These are phyloP conservation scores for Metaphire vulgaris DNA, from an alignment of 1,140 invertebrate species.

Conservation along the genomic window DNA sequence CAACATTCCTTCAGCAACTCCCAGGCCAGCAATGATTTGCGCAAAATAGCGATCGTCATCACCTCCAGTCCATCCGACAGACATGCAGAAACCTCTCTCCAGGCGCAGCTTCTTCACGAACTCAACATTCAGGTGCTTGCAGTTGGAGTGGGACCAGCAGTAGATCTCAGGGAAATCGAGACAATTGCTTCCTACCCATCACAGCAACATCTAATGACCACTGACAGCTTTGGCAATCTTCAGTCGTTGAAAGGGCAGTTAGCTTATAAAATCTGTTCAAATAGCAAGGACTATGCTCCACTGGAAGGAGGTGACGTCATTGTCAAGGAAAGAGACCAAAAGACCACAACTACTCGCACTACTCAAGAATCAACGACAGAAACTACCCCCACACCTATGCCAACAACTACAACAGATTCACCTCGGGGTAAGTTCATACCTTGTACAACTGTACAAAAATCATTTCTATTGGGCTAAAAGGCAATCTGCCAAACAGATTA, in stretches of 20 bases:
- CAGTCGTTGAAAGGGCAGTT: no score
- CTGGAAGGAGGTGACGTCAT: background rate
- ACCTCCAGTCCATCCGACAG: background rate
- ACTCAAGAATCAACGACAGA: background rate
- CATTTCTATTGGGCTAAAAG: no score
- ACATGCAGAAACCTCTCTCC: background rate
- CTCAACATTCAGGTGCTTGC: constrained; percentile 27
- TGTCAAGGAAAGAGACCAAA: background rate
- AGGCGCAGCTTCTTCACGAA: constrained; percentile 12
- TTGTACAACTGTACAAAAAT: no score
- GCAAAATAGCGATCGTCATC: background rate
- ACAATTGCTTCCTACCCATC: constrained; percentile 26
- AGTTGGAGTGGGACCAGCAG: constrained; percentile 24
- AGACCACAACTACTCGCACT: background rate
- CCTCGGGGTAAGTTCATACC: no score
- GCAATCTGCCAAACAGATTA: no score
- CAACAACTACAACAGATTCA: background rate
- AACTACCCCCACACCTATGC: background rate
- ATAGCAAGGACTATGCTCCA: background rate
- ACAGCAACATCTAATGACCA: constrained; percentile 16
- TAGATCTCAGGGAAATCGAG: constrained; percentile 21
- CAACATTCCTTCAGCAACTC: background rate
- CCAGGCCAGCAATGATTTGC: background rate
- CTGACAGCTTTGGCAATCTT: constrained; percentile 14
- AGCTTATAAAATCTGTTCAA: no score